Percentiles rank a stretch among this genome's conserved stretches.
Conservation (phyloP, 2,797 vertebrate species). For the Amniataba percoides region DNA sequence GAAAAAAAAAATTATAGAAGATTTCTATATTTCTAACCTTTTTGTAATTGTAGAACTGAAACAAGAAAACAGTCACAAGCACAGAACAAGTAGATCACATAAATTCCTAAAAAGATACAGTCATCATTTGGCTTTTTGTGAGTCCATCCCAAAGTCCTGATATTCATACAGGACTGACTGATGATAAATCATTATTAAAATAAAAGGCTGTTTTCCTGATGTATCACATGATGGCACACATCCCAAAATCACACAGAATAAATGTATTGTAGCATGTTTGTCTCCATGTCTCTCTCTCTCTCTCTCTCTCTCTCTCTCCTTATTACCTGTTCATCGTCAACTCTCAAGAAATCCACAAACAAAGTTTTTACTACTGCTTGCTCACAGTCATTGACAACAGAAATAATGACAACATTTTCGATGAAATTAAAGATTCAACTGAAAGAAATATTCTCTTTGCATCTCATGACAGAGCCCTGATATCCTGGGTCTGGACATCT, state of each 20-base stretch:
- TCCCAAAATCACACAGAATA: neutral
- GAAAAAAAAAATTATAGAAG: neutral
- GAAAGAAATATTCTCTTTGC: neutral
- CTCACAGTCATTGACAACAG: neutral
- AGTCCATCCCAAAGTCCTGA: neutral
- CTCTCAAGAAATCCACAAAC: neutral
- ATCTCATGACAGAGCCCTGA: neutral
- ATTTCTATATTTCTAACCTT: neutral
- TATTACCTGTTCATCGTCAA: neutral
- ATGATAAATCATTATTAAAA: neutral
- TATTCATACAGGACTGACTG: neutral
- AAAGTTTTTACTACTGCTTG: neutral
- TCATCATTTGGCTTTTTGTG: neutral
- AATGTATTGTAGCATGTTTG: neutral
- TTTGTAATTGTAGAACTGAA: neutral
- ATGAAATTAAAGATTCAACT: neutral
- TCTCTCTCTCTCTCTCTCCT: neutral
- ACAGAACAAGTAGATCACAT: neutral
- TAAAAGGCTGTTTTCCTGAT: neutral
- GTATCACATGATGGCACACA: neutral
- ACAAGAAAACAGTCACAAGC: neutral
- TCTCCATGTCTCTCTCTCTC: neutral
- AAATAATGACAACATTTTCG: neutral
- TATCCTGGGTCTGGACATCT: neutral
- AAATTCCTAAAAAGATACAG: neutral